Evolutionary conservation across 2,113 vertebrate species (phyloP).

Genomic region (Furnarius figulus): DNA sequence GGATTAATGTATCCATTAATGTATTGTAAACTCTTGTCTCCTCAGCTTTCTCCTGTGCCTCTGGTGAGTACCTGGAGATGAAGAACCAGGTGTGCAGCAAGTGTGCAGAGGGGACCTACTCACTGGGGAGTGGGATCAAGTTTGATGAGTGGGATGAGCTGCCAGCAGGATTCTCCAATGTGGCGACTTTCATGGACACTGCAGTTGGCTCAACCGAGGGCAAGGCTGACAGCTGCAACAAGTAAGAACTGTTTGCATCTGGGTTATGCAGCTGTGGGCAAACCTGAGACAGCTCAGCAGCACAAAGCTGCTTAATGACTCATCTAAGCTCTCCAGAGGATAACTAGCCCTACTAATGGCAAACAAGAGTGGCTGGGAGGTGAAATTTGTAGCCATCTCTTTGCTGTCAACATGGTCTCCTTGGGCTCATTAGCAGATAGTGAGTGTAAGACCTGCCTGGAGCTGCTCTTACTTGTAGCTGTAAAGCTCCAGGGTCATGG

Average conservation of each 20-base stretch:
- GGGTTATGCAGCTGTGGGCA: accelerated
- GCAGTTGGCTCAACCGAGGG: conserved; percentile 69
- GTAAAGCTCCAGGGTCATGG: not conserved
- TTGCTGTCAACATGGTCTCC: not conserved
- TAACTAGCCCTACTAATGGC: not conserved
- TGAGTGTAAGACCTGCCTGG: not conserved
- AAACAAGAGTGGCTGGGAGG: not conserved
- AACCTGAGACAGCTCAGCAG: not conserved
- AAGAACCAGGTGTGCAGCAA: conserved; percentile 91
- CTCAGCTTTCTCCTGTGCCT: conserved; percentile 92
- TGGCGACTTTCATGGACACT: conserved; percentile 88
- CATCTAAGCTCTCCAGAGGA: not conserved
- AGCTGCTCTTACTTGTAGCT: not conserved
- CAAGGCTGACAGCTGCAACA: conserved; percentile 83
- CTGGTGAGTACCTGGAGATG: conserved; percentile 96
- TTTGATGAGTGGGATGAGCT: conserved; percentile 96
- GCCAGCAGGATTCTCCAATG: conserved; percentile 90
- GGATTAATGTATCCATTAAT: not conserved
- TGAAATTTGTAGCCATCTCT: not conserved
- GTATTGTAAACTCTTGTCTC: not conserved
- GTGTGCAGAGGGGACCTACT: conserved; percentile 92
- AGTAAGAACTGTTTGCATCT: conserved; percentile 74
- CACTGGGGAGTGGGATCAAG: conserved; percentile 92
- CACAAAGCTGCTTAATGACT: not conserved
- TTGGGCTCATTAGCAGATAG: not conserved